Evolutionary conservation across 2,797 vertebrate species (phyloP).

Genomic region (Acanthiza pusilla): DNA sequence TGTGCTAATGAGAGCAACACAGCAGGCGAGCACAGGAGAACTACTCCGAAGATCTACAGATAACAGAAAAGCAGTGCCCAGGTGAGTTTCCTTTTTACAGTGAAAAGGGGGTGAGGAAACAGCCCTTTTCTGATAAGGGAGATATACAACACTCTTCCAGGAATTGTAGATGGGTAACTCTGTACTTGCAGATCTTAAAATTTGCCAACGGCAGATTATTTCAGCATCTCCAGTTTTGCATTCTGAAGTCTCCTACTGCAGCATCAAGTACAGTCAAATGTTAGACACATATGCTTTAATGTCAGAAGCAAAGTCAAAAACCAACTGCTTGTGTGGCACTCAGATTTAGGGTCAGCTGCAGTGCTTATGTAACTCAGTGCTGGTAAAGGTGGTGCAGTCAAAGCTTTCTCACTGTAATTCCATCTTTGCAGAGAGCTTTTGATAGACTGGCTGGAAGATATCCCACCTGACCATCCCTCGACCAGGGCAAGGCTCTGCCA

Average conservation of each 20-base stretch:
- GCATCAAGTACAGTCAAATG: neutral
- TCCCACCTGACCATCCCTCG: neutral
- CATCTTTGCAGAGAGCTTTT: neutral
- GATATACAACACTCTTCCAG: neutral
- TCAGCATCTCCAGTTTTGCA: neutral
- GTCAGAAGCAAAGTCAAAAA: neutral
- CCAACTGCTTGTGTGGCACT: neutral
- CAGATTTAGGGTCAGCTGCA: neutral
- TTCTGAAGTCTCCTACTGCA: neutral
- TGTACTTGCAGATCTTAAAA: neutral
- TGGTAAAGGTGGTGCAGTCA: neutral
- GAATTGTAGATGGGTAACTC: neutral
- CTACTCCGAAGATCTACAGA: neutral
- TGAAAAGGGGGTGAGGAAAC: constrained; percentile 17
- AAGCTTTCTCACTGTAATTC: neutral
- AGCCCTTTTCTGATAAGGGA: neutral
- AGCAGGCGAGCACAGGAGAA: neutral
- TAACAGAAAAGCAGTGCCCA: neutral
- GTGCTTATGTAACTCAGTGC: neutral
- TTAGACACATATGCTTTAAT: neutral
- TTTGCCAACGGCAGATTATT: neutral
- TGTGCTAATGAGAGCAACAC: neutral
- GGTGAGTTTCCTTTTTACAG: constrained; percentile 35
- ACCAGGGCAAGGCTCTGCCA: neutral
- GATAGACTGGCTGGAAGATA: neutral